A percentile compares a stretch with the other conserved stretches of the same genome.
Conservation (phyloP, 2,888 invertebrate species). For the Selenia dentaria region DNA sequence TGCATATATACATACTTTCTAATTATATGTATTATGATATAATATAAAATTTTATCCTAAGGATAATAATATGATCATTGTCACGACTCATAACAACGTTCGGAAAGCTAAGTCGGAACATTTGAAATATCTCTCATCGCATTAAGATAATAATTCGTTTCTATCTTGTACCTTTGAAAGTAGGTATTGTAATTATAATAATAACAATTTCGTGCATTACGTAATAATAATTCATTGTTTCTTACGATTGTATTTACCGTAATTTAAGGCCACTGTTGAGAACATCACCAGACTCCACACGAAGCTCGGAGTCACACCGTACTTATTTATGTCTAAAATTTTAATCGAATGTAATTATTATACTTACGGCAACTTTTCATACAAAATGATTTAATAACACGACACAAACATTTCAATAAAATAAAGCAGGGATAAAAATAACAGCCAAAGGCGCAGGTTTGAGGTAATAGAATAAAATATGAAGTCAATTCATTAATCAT, state of each 20-base stretch:
- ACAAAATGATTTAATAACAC: slow-evolving; percentile 66
- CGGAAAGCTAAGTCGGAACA: slow-evolving; percentile 76
- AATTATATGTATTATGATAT: slow-evolving; percentile 81
- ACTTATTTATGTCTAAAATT: slow-evolving; percentile 79
- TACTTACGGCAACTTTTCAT: slow-evolving; percentile 61
- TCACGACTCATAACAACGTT: slow-evolving; percentile 78
- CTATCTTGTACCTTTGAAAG: slow-evolving; percentile 81
- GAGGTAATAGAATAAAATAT: slow-evolving; percentile 82
- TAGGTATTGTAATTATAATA: slow-evolving; percentile 84
- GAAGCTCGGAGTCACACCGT: slow-evolving; percentile 70
- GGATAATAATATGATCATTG: slow-evolving; percentile 81
- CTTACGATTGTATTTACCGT: slow-evolving; percentile 82
- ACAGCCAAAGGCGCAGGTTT: slow-evolving; percentile 80
- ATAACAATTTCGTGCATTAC: slow-evolving; percentile 83
- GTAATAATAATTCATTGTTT: slow-evolving; percentile 83
- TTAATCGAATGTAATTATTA: slow-evolving; percentile 70
- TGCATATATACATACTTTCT: slow-evolving; percentile 82
- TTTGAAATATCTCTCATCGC: slow-evolving; percentile 83
- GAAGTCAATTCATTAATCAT: slow-evolving; percentile 84
- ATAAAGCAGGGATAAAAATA: slow-evolving; percentile 79
- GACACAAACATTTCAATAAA: slow-evolving; percentile 77
- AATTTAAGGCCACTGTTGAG: slow-evolving; percentile 81
- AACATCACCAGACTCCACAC: slow-evolving; percentile 64
- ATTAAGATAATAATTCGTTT: slow-evolving; percentile 82
- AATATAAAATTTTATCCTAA: slow-evolving; percentile 83